Conservation (phyloP, 2,797 vertebrate genomes). For the Tinamus major region DNA sequence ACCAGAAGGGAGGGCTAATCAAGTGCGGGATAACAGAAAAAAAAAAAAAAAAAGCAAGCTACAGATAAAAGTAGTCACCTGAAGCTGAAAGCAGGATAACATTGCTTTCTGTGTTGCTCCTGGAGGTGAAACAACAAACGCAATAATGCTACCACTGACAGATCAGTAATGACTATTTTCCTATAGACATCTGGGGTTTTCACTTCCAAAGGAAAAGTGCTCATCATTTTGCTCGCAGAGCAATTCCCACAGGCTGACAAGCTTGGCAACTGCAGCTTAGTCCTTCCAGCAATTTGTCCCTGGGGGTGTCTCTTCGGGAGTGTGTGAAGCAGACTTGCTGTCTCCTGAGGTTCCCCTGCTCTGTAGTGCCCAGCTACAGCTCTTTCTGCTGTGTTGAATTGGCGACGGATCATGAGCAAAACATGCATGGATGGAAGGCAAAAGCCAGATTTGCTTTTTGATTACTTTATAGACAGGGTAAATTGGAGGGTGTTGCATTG, state of each 20-base stretch:
- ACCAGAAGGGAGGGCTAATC: background rate
- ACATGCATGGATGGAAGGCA: background rate
- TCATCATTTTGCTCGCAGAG: background rate
- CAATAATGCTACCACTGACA: background rate
- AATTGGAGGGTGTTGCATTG: background rate
- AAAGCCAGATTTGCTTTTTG: background rate
- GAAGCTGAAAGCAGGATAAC: background rate
- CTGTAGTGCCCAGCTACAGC: background rate
- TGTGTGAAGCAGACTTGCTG: background rate
- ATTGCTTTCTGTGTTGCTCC: background rate
- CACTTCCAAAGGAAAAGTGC: background rate
- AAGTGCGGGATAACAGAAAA: background rate
- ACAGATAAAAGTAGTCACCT: background rate
- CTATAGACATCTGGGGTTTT: background rate
- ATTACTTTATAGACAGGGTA: background rate
- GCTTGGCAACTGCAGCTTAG: background rate
- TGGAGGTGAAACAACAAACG: background rate
- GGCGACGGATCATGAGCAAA: background rate
- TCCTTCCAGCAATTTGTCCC: background rate
- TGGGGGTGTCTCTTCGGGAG: background rate
- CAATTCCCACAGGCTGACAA: background rate
- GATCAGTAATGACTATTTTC: background rate
- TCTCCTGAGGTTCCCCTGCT: background rate
- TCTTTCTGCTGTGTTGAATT: background rate
- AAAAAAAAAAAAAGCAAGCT: background rate